Evolutionary conservation across 2,888 invertebrate species (phyloP).

Genomic region (Coenonympha glycerion): DNA sequence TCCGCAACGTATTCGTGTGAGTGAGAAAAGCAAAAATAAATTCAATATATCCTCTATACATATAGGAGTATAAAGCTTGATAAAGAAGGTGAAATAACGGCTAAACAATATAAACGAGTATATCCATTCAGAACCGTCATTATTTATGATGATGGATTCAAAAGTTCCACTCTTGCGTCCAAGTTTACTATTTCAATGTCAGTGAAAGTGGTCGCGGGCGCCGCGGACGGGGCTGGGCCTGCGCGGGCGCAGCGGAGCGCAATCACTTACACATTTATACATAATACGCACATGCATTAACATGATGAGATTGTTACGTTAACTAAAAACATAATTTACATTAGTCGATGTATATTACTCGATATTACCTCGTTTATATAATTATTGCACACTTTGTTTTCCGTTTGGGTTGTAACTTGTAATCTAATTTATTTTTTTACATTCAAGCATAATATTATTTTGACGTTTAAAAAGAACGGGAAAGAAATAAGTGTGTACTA

Average conservation of each 20-base stretch:
- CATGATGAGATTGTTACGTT: conserved; percentile 7
- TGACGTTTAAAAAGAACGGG: too few relatives aligned
- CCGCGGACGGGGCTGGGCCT: conserved; percentile 32
- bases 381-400: neutral
- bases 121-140: neutral
- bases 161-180: conserved; percentile 16
- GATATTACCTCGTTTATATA: neutral
- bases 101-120: neutral
- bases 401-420: too few relatives aligned
- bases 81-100: neutral
- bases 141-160: conserved; percentile 5
- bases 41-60: too few relatives aligned
- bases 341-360: neutral
- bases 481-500: too few relatives aligned
- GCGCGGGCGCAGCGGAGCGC: too few relatives aligned
- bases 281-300: conserved; percentile 17
- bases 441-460: too few relatives aligned
- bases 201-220: conserved; percentile 54
- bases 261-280: conserved; percentile 23
- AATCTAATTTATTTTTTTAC: too few relatives aligned
- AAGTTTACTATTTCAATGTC: conserved; percentile 42
- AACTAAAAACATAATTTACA: conserved; percentile 7
- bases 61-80: too few relatives aligned
- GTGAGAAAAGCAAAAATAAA: too few relatives aligned
- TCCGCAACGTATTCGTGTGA: too few relatives aligned